A percentile compares a stretch with the other conserved stretches of the same genome.
Evolutionary conservation across 2,888 invertebrate species (phyloP).

Genomic region (Abrostola triplasia): DNA sequence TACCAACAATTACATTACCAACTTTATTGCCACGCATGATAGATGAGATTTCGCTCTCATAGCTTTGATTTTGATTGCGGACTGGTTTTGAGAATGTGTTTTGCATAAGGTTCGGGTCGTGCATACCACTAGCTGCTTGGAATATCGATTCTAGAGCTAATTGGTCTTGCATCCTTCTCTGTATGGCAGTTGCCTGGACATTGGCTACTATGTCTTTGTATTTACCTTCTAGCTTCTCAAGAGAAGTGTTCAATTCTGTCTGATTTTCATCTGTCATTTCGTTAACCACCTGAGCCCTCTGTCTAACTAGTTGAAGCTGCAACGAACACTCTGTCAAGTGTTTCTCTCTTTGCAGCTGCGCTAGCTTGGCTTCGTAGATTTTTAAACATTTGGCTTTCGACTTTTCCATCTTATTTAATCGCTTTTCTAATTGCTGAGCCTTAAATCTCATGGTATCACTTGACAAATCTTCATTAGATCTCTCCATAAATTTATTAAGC

Average conservation of each 20-base stretch:
- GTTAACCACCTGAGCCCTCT: slow-evolving; percentile 75
- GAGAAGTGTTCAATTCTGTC: slow-evolving; percentile 68
- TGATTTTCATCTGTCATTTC: slow-evolving; percentile 76
- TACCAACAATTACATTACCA: slow-evolving; percentile 61
- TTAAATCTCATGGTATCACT: slow-evolving; percentile 61
- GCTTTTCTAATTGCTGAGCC: slow-evolving; percentile 72
- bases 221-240: slow-evolving; percentile 79
- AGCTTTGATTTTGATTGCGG: slow-evolving; percentile 66
- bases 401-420: slow-evolving; percentile 76
- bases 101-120: slow-evolving; percentile 59
- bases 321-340: slow-evolving; percentile 77
- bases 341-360: slow-evolving; percentile 76
- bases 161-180: slow-evolving; percentile 81
- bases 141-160: slow-evolving; percentile 77
- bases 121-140: slow-evolving; percentile 70
- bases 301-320: slow-evolving; percentile 77
- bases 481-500: slow-evolving; percentile 67
- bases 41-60: slow-evolving; percentile 67
- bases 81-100: slow-evolving; percentile 57
- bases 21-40: slow-evolving; percentile 67
- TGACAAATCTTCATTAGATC: slow-evolving; percentile 59
- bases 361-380: slow-evolving; percentile 74
- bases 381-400: slow-evolving; percentile 70
- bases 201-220: slow-evolving; percentile 82
- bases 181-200: slow-evolving; percentile 81